Conservation (phyloP, 1,140 invertebrate species). For the Orchestia grillus region DNA sequence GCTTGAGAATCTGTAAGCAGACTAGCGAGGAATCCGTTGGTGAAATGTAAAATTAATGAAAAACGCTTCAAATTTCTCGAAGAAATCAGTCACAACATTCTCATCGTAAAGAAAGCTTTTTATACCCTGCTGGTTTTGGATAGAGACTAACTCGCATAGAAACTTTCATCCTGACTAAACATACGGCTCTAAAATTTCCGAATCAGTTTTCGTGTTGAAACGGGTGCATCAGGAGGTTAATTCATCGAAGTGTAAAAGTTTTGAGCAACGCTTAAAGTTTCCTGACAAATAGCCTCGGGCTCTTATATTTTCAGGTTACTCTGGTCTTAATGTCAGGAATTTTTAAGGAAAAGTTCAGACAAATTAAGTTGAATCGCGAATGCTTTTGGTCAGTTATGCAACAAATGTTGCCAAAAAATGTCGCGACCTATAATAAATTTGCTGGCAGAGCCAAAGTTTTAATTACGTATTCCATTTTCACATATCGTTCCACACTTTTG, state of each 20-base stretch:
- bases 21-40: not conserved
- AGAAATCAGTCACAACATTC: not conserved
- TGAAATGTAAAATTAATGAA: not conserved
- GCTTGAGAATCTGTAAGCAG: not conserved
- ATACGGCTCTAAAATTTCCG: not conserved
- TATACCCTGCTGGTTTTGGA: not conserved
- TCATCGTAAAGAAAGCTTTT: not conserved
- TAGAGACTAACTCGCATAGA: not conserved
- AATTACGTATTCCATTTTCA: not conserved
- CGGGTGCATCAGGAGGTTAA: not conserved
- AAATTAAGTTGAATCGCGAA: not conserved
- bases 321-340: not conserved
- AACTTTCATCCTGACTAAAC: not conserved
- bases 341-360: not conserved
- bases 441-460: not conserved
- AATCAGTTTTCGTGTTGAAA: conserved; percentile 20
- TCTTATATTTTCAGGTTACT: conserved; percentile 14
- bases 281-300: not conserved
- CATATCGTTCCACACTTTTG: not conserved
- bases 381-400: not conserved
- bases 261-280: conserved; percentile 52
- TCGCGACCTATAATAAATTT: not conserved
- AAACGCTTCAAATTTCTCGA: not conserved
- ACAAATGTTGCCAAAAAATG: not conserved
- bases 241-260: conserved; percentile 41